A percentile compares a stretch with the other conserved stretches of the same genome.
These are phyloP conservation scores for Ia io DNA, from an alignment of 2,113 vertebrate genomes.

Conservation along the genomic window DNA sequence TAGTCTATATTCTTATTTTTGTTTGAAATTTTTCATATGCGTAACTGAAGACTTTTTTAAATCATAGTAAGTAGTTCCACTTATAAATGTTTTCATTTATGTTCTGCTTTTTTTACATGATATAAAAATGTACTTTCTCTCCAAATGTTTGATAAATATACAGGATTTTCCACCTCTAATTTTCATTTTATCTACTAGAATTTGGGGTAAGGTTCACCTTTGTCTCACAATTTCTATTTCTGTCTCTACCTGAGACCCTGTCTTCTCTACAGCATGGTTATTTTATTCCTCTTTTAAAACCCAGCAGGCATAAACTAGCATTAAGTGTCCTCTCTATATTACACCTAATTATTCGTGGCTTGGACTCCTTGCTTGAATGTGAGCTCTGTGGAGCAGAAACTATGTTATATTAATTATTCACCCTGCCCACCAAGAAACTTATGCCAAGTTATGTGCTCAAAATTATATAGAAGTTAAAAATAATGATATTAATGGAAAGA, in stretches of 20 bases:
- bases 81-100: conserved; percentile 20
- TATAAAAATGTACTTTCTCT: neutral
- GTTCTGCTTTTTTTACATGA: neutral
- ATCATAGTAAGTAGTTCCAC: neutral
- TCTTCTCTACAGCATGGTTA: neutral
- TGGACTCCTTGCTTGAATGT: neutral
- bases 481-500: neutral
- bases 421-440: neutral
- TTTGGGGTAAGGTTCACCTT: neutral
- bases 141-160: neutral
- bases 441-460: neutral
- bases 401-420: neutral
- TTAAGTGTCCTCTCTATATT: neutral
- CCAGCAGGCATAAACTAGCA: neutral
- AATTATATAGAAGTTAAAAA: neutral
- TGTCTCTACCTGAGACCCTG: neutral
- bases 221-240: neutral
- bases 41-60: neutral
- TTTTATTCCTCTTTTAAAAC: neutral
- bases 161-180: neutral
- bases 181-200: neutral
- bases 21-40: neutral
- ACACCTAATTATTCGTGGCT: neutral
- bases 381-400: neutral
- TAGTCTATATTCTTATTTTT: neutral